Evolutionary conservation across 2,797 vertebrate species (phyloP), one percentile per base, ranked within the genome.

Genomic region (Chrysocyon brachyurus): DNA sequence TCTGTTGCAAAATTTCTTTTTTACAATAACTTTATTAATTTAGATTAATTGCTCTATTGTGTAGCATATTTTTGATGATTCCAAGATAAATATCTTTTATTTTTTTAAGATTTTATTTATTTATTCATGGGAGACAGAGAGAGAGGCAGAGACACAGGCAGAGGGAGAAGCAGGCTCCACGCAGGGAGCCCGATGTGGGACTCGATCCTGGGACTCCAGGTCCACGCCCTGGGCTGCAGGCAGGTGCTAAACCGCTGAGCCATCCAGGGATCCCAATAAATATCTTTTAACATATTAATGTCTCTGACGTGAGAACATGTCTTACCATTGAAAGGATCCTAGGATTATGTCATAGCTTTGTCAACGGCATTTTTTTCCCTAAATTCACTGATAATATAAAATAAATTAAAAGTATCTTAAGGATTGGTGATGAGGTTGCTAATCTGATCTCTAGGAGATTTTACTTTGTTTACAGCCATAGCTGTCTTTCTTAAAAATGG

Each of bases 221-320:
- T 8, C 40, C 40, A 46, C 40, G 7, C 40, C 40, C 40, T 46
- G 40, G 5, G 40, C 40, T 46, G 40, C 40, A 46, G 40, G 40
- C 40, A 46, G 40, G 40, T 46, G 40, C 40, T 46, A 46, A 46
- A 46, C 40, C 40, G 1, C 40, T 46, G 40, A 46, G 40, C 40
- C 40, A 6, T 46, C 40, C 40, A 46, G 7, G 40, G 40, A 46
- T 46, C 40, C 40, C 40, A 46, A 28, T 46, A 77, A 0, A 2
- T 64, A 6, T 81, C 49, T 91, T 85, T 72, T 84, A 40, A 26
- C 26, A 92, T 95, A 88, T 94, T 91, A 84, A 5, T 21, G 40
- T 94, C n/a, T 92, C 82, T 91, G 61, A 84, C 93, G 73, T 87
- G 52, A 89, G 70, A 94, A 54, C 49, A 33, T 88, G 22, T 68